Evolutionary conservation across 2,797 vertebrate species (phyloP), one percentile per base, ranked within the genome.

Genomic region (Sitta carolinensis): DNA sequence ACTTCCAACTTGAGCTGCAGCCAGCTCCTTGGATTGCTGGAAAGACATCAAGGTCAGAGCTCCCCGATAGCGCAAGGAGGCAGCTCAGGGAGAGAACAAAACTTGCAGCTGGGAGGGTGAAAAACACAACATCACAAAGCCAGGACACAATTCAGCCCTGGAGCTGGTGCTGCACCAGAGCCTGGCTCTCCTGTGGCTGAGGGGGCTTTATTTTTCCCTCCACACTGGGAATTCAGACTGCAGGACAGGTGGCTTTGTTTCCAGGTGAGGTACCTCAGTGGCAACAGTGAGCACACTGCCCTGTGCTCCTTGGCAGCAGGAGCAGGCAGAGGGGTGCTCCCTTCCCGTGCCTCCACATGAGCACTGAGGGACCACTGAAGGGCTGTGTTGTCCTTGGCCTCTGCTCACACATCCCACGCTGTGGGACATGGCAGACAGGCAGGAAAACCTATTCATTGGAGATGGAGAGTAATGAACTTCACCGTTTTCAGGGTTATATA

Each of bases 371-470:
- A 67, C 72, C 88, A 92, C 78, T 96, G 84, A 97, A 40, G 87
- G 70, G 74, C 55, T 48, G 27, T 97, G 95, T 94, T 97, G 68
- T 96, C 94, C 93, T 97, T 97, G 96, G 96, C 96, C 58, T 55
- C 84, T 36, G 21, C 76, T 84, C 90, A 54, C 84, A 80, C 84
- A 52, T 32, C 94, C 92, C 34, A 18, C 6, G 0, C 1, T 0
- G 82, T n/a, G 62, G 87, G 94, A 84, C 81, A 91, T 15, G 73
- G 94, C 86, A 67, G 78, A 61, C 36, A 29, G 54, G 95, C 92
- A 95, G 88, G 90, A 95, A 95, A 96, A 93, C 87, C 84, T 36
- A 18, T 51, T 90, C 89, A 78, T 2, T 1, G 8, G 87, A 90
- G 85, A 38, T 26, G 82, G 84, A 87, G 61, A 66, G 93, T 15